Percentiles rank a stretch among this genome's conserved stretches.
These are phyloP conservation scores for Axinella damicornis DNA, from an alignment of 37 sponge, comb jelly and placozoan species.

Conservation along the genomic window DNA sequence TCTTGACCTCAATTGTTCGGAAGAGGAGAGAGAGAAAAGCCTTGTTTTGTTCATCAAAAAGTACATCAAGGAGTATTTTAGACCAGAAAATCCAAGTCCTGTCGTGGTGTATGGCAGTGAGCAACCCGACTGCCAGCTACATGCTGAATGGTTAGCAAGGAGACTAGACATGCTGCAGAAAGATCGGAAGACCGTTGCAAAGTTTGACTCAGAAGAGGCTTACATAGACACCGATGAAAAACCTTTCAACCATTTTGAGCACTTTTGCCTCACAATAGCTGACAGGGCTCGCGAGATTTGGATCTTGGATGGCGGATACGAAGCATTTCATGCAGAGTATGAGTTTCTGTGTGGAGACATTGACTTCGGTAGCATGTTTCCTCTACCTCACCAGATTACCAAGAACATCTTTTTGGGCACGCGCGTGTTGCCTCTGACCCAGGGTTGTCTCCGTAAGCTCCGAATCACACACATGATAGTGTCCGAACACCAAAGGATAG, in stretches of 20 bases:
- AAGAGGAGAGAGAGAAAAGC: constrained; percentile 42
- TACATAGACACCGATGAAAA: background rate
- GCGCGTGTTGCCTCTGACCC: constrained; percentile 40
- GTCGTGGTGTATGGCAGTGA: constrained; percentile 71
- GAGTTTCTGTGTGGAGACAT: constrained; percentile 63
- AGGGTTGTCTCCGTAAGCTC: constrained; percentile 26
- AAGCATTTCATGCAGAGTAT: constrained; percentile 50
- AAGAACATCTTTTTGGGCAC: constrained; percentile 60
- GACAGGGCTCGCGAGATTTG: constrained; percentile 62
- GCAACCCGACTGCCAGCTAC: constrained; percentile 12
- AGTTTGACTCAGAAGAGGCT: constrained; percentile 2
- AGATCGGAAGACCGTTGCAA: constrained; percentile 24
- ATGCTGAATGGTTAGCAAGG: constrained; percentile 59
- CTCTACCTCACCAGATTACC: constrained; percentile 72
- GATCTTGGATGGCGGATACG: constrained; percentile 69
- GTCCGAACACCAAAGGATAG: constrained; percentile 32
- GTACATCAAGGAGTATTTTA: constrained; percentile 37
- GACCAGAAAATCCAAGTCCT: constrained; percentile 79
- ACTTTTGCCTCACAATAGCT: constrained; percentile 70
- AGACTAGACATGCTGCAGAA: constrained; percentile 42
- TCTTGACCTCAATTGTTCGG: constrained; percentile 20
- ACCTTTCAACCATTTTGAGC: constrained; percentile 55
- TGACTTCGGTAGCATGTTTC: constrained; percentile 51
- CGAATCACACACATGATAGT: constrained; percentile 71
- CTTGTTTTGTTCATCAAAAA: constrained; percentile 42